Conservation (phyloP, 2,888 invertebrate species). For the Pherbina coryleti region DNA sequence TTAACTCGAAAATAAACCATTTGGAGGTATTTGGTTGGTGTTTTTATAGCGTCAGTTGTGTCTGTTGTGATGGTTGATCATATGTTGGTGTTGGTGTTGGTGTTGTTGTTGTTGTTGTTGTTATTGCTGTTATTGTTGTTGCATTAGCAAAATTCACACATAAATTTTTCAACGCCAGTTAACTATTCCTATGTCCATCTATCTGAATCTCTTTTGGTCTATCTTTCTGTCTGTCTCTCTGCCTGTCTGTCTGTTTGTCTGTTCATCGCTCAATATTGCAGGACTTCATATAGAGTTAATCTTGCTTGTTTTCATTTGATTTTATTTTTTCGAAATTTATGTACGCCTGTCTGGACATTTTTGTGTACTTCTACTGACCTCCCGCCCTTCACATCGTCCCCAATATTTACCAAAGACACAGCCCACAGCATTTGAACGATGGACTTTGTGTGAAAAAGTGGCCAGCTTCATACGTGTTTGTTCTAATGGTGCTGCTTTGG, state of each 20-base stretch:
- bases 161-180: constrained; percentile 9
- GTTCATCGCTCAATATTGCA: background rate
- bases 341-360: background rate
- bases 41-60: background rate
- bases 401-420: background rate
- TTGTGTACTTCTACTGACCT: background rate
- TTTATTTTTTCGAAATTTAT: background rate
- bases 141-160: background rate
- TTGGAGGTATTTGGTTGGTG: background rate
- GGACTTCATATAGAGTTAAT: background rate
- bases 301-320: background rate
- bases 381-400: background rate
- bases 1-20: background rate
- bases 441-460: background rate
- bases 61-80: background rate
- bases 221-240: background rate
- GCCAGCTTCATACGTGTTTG: constrained; percentile 5
- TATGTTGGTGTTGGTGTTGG: constrained; percentile 19
- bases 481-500: background rate
- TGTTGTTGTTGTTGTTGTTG: constrained; percentile 21
- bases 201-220: background rate
- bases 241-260: background rate
- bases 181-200: background rate
- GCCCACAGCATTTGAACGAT: background rate
- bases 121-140: constrained; percentile 3